phyloP scores from a whole-genome alignment of 2,888 invertebrate genomes.

The Tuta absoluta region DNA sequence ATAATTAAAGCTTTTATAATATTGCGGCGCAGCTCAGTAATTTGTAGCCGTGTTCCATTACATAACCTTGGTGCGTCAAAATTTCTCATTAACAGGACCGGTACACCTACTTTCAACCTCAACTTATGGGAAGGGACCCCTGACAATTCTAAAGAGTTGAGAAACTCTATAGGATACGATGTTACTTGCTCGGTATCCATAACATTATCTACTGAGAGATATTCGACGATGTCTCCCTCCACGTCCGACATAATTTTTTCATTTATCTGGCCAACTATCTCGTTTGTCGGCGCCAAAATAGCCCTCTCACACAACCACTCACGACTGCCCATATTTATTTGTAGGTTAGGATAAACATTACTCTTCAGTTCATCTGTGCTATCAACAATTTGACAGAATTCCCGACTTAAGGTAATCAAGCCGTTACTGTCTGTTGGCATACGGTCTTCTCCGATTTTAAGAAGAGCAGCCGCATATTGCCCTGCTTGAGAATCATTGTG shows the following conservation, averaged over 20 bases:
- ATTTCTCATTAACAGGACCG: constrained; percentile 41
- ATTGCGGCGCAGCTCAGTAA: constrained; percentile 34
- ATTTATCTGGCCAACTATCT: constrained; percentile 32
- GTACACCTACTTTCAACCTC: constrained; percentile 41
- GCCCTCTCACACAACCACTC: constrained; percentile 40
- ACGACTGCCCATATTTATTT: constrained; percentile 34
- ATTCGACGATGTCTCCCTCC: constrained; percentile 33
- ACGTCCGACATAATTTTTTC: constrained; percentile 34
- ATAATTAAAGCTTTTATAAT: constrained; percentile 39
- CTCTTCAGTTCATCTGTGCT: constrained; percentile 34
- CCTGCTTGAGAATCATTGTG: constrained; percentile 34
- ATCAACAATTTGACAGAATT: constrained; percentile 34
- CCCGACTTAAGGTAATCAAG: constrained; percentile 34
- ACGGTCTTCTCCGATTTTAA: constrained; percentile 40
- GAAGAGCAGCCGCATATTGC: constrained; percentile 36
- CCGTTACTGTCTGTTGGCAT: constrained; percentile 34
- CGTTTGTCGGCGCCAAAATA: constrained; percentile 39
- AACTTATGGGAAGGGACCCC: constrained; percentile 41
- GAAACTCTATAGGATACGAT: constrained; percentile 35
- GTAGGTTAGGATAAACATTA: constrained; percentile 35
- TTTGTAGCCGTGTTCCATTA: constrained; percentile 31
- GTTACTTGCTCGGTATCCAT: constrained; percentile 33
- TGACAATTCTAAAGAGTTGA: constrained; percentile 40
- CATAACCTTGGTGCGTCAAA: constrained; percentile 38
- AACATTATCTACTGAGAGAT: constrained; percentile 33